Evolutionary conservation across 2,888 invertebrate genomes (phyloP).

Genomic region (Drosophila borborema): DNA sequence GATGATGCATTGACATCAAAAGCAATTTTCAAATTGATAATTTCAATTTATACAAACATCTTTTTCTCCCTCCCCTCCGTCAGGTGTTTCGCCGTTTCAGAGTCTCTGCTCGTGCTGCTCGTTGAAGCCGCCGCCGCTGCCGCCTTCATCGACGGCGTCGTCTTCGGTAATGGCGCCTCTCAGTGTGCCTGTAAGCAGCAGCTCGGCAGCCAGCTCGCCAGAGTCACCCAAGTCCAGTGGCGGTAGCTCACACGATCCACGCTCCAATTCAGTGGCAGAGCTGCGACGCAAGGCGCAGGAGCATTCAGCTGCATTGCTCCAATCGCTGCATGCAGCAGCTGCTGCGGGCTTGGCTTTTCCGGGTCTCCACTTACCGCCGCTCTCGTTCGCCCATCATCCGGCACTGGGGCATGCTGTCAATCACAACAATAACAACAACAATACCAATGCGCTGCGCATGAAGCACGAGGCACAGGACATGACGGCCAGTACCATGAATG

Average conservation of each 20-base stretch:
- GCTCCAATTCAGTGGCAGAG: conserved; percentile 95
- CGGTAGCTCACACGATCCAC: conserved; percentile 87
- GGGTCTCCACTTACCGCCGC: conserved; percentile 85
- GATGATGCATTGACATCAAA: conserved; percentile 34
- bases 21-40: conserved; percentile 33
- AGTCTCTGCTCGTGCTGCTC: conserved; percentile 93
- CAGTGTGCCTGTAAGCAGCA: conserved; percentile 77
- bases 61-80: not conserved
- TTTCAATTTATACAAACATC: conserved; percentile 1
- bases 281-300: conserved; percentile 96
- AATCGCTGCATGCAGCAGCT: conserved; percentile 88
- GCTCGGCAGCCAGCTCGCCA: conserved; percentile 82
- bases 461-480: conserved; percentile 85
- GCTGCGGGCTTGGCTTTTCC: conserved; percentile 85
- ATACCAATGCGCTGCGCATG: conserved; percentile 76
- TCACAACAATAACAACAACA: conserved; percentile 76
- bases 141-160: conserved; percentile 50
- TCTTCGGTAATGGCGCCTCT: conserved; percentile 76
- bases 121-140: conserved; percentile 87
- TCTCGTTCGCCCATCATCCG: conserved; percentile 84
- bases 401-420: conserved; percentile 73
- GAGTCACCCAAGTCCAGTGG: conserved; percentile 81
- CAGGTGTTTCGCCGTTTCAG: conserved; percentile 88
- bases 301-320: conserved; percentile 94
- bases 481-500: conserved; percentile 84